These are phyloP conservation scores for Parthenolecanium corni DNA, from an alignment of 2,888 invertebrate genomes.

Conservation along the genomic window DNA sequence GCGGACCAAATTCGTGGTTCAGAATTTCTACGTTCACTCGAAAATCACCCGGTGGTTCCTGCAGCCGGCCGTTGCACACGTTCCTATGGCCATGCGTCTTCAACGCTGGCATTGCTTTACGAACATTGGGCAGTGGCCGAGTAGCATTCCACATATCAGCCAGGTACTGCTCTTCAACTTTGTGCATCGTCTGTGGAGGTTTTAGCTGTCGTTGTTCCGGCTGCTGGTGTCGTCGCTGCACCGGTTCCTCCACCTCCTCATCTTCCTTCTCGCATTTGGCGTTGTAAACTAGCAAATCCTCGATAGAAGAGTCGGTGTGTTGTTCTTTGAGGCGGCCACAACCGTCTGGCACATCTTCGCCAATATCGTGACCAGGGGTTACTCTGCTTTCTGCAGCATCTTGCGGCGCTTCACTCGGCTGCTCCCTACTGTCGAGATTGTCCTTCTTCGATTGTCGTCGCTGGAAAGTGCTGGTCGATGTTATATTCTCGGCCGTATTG, in stretches of 20 bases:
- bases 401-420: neutral
- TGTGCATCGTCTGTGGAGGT: too few relatives aligned
- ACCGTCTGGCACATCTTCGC: neutral
- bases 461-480: slow-evolving; percentile 14
- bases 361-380: neutral
- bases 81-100: neutral
- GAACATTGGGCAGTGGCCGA: slow-evolving; percentile 2
- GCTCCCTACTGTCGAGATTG: neutral
- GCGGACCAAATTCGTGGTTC: slow-evolving; percentile 49
- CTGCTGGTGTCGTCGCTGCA: too few relatives aligned
- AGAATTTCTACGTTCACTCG: slow-evolving; percentile 51
- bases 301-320: slow-evolving; percentile 5
- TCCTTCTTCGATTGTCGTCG: neutral
- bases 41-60: slow-evolving; percentile 36
- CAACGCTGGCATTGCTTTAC: neutral
- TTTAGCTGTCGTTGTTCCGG: neutral
- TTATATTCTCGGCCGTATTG: slow-evolving; percentile 18
- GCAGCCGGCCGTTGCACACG: slow-evolving; percentile 16
- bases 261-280: slow-evolving; percentile 26
- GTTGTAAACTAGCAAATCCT: slow-evolving; percentile 9
- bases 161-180: slow-evolving; percentile 27
- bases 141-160: slow-evolving; percentile 14
- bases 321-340: neutral
- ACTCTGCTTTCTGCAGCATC: neutral
- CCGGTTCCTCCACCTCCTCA: slow-evolving; percentile 23